Conservation (phyloP, 2,113 vertebrate species). For the Mustelus asterias region DNA sequence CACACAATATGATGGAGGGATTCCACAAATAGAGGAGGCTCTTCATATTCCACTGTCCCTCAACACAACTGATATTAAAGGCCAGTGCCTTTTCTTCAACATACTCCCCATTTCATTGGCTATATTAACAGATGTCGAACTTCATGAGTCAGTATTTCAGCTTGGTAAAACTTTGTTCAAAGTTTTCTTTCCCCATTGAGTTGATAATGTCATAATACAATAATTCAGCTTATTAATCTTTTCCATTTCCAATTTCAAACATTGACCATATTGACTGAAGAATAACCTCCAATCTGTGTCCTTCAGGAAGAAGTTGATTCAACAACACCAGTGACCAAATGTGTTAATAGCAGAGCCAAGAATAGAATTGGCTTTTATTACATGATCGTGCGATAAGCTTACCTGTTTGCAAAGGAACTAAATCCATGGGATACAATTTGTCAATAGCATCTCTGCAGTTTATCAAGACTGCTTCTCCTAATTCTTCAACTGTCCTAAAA, state of each 20-base stretch:
- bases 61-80: not conserved
- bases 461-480: slow-evolving; percentile 45
- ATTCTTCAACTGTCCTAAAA: slow-evolving; percentile 45
- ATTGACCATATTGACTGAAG: not conserved
- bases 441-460: slow-evolving; percentile 46
- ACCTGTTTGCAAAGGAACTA: slow-evolving; percentile 41
- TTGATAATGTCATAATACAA: not conserved
- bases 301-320: not conserved
- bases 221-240: not conserved
- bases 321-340: not conserved
- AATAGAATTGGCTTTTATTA: not conserved
- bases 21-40: not conserved
- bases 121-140: not conserved
- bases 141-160: not conserved
- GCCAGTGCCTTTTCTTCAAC: not conserved
- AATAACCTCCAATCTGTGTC: not conserved
- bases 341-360: not conserved
- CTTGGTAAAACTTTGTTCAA: not conserved
- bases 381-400: slow-evolving; percentile 18
- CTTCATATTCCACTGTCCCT: not conserved
- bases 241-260: not conserved
- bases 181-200: not conserved
- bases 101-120: not conserved
- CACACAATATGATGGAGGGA: too few relatives aligned
- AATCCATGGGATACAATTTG: slow-evolving; percentile 42